Conservation (phyloP, 2,113 vertebrate species). For the Neotragus pygmaeus region DNA sequence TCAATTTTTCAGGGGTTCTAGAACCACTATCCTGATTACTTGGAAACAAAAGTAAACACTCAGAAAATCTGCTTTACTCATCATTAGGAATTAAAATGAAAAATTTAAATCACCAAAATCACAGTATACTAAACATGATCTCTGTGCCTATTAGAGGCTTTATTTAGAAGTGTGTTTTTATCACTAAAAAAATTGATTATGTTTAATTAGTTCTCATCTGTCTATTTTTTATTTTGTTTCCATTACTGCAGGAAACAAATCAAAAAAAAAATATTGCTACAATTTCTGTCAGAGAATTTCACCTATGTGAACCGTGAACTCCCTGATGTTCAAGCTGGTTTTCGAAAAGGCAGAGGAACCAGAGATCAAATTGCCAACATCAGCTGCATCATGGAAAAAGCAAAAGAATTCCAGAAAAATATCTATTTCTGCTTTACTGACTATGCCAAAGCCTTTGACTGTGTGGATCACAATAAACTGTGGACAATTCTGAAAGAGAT, state of each 20-base stretch:
- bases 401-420: too few species aligned
- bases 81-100: background rate
- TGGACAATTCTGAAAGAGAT: too few species aligned
- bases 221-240: background rate
- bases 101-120: background rate
- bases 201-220: background rate
- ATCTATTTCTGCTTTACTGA: too few species aligned
- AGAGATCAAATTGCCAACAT: too few species aligned
- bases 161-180: background rate
- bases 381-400: too few species aligned
- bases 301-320: too few species aligned
- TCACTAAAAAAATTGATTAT: background rate
- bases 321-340: too few species aligned
- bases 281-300: background rate
- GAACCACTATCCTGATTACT: background rate
- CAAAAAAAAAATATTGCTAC: background rate
- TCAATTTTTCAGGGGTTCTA: background rate
- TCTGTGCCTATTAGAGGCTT: background rate
- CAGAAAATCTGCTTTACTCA: background rate
- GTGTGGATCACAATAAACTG: too few species aligned
- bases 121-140: background rate
- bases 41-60: background rate
- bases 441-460: too few species aligned
- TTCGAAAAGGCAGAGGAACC: too few species aligned
- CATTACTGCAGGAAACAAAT: background rate